These are phyloP conservation scores for Aulostomus chinensis DNA, from an alignment of 2,797 vertebrate species.

Conservation along the genomic window DNA sequence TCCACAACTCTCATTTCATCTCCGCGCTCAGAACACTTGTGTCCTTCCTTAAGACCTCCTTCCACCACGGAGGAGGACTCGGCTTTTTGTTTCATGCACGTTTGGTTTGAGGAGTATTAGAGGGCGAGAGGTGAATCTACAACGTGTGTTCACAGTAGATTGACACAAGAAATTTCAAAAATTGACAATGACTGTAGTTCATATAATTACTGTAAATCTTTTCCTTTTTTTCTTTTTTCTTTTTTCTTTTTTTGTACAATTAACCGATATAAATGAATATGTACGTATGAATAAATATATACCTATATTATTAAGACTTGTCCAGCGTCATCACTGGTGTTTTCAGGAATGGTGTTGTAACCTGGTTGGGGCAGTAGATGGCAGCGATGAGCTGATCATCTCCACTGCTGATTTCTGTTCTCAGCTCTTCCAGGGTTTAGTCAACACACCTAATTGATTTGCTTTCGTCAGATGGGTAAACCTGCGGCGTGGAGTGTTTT, in stretches of 20 bases:
- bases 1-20: constrained; percentile 6
- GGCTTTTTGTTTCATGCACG: no score
- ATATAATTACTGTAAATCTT: constrained; percentile 79
- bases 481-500: no score
- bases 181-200: constrained; percentile 80
- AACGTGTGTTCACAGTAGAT: constrained; percentile 46
- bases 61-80: no score
- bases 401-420: background rate
- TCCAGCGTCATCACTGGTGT: constrained; percentile 37
- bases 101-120: no score
- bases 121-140: constrained; percentile 37
- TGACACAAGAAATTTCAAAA: constrained; percentile 61
- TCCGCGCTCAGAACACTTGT: no score
- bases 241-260: constrained; percentile 76
- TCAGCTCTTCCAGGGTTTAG: background rate
- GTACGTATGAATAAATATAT: constrained; percentile 87
- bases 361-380: constrained; percentile 49
- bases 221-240: constrained; percentile 42
- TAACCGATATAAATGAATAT: constrained; percentile 83
- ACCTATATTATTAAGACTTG: constrained; percentile 84
- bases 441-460: constrained; percentile 3
- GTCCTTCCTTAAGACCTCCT: no score
- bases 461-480: no score
- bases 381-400: constrained; percentile 35
- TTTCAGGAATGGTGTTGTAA: no score